Conservation (phyloP, 2,113 vertebrate species). For the Solenodon paradoxus region DNA sequence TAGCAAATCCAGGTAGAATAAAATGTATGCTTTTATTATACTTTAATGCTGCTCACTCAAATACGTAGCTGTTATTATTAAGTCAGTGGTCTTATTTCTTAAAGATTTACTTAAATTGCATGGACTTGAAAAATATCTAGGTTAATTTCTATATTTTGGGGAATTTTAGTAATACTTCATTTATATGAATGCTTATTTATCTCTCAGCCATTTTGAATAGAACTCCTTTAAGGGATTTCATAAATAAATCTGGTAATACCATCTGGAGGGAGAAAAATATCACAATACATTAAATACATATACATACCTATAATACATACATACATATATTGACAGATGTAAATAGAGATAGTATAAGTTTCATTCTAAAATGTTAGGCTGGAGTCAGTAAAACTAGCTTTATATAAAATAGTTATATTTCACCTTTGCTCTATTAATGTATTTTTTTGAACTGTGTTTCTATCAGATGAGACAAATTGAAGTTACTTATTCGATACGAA, state of each 20-base stretch:
- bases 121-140: neutral
- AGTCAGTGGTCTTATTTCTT: neutral
- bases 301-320: no score
- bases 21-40: neutral
- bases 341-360: neutral
- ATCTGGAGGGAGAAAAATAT: neutral
- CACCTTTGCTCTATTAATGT: neutral
- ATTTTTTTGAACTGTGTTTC: neutral
- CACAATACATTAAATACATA: neutral
- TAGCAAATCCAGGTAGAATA: neutral
- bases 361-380: neutral
- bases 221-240: neutral
- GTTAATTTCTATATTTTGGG: neutral
- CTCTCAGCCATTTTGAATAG: neutral
- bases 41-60: neutral
- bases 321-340: neutral
- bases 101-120: neutral
- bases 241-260: neutral
- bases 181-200: neutral
- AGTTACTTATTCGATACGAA: neutral
- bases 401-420: neutral
- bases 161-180: neutral
- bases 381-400: neutral
- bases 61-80: neutral
- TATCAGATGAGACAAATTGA: neutral